Conservation (phyloP, 2,113 vertebrate genomes). For the Pardalotus punctatus region DNA sequence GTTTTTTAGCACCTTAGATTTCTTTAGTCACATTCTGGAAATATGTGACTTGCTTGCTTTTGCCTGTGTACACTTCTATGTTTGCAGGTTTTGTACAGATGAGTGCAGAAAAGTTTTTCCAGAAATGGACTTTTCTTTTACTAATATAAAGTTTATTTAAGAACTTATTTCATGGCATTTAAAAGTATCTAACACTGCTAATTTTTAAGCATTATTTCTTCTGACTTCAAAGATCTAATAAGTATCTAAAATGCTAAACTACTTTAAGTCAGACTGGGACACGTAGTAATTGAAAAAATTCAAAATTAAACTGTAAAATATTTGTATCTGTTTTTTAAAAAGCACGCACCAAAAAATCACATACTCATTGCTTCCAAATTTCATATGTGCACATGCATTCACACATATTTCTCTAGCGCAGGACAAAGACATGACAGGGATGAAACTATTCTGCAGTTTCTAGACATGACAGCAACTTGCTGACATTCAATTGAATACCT, state of each 20-base stretch:
- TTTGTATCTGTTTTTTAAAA: background rate
- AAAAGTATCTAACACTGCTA: background rate
- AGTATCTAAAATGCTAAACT: background rate
- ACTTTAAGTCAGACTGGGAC: background rate
- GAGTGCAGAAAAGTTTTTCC: background rate
- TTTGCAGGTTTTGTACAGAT: background rate
- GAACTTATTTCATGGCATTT: background rate
- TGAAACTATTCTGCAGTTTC: background rate
- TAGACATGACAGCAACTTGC: background rate
- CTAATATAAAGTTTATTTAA: background rate
- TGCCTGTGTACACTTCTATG: background rate
- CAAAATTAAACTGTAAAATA: background rate
- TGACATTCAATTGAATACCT: background rate
- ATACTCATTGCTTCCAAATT: background rate
- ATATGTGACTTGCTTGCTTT: background rate
- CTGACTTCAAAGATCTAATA: background rate
- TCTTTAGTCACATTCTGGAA: background rate
- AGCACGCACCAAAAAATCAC: rapidly evolving
- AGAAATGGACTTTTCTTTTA: background rate
- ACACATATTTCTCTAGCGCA: background rate
- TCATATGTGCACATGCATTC: background rate
- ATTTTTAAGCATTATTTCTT: background rate
- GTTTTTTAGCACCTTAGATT: background rate
- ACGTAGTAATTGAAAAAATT: background rate
- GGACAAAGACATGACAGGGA: background rate